Base-by-base conservation (phyloP, 2,113 vertebrate genomes). In the Oncorhynchus tshawytscha region DNA sequence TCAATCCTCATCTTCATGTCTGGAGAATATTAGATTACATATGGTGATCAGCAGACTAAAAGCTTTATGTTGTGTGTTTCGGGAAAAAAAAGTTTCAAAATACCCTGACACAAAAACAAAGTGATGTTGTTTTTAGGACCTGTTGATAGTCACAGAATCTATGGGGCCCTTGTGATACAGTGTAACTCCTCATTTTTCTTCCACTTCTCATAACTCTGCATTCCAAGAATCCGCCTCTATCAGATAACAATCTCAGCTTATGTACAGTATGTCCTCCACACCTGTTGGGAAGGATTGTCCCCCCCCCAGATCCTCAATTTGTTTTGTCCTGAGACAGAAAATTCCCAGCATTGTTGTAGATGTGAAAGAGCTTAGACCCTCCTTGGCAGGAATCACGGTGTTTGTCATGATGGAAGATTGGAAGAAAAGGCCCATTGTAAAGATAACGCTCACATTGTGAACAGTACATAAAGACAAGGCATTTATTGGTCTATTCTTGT, bases 241-340 rank as follows among this genome's bases (percentile, higher is more conserved):
- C 72, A 70, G 76, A 81, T 66, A 74, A 78, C 72, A 6, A 81
- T 25, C 66, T 77, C 54, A 24, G 49, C 22, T 73, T 39, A 67
- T 79, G 73, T 82, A 85, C 85, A 78, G 81, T 71, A 29, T 1
- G 29, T 77, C 74, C 48, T 67, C 67, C 72, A 73, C 84, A 84
- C 82, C 77, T 79, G 78, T 82, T 3, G 15, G 22, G 72, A 69
- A 76, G 39, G 27, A 34, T 27, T 5, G 34, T 25, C 25, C n/a
- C 25, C 39, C 20, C 64, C 15, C 64, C 45, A 16, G 70, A 77
- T 70, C 74, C 54, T 76, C 29, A 2, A 4, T 74, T 22, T 66
- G 59, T 72, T 72, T 72, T 51, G 70, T 70, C 16, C 60, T 49
- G 45, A 72, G 73, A 79, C 59, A 60, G 64, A 51, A 20, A 20